phyloP scores from a whole-genome alignment of 2,797 vertebrate genomes.

The Threskiornis aethiopicus region DNA sequence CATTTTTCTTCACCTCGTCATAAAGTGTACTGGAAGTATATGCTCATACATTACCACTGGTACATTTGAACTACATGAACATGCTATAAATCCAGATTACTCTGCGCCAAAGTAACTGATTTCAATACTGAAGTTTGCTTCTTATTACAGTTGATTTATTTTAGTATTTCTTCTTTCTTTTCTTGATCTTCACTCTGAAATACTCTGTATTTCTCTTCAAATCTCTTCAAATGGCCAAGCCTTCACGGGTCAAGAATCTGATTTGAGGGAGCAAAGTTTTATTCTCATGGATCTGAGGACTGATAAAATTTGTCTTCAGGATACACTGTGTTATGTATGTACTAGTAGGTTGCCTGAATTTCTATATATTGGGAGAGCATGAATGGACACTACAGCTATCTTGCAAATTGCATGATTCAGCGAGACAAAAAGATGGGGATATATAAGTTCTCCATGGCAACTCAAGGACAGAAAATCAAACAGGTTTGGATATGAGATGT shows the following conservation, averaged over 20 bases:
- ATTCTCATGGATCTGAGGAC: not conserved
- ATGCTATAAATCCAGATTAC: not conserved
- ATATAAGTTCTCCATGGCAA: not conserved
- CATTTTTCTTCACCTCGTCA: not conserved
- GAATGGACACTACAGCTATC: accelerated
- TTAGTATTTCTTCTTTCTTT: not conserved
- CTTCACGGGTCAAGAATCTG: not conserved
- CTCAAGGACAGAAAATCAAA: not conserved
- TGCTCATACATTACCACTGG: not conserved
- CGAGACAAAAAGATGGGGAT: not conserved
- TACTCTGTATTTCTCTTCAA: not conserved
- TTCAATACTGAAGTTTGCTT: not conserved
- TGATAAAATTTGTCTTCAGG: not conserved
- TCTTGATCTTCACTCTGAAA: not conserved
- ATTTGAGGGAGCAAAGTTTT: not conserved
- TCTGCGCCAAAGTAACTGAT: not conserved
- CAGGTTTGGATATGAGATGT: not conserved
- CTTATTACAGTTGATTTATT: not conserved
- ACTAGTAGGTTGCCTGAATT: not conserved
- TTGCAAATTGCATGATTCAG: not conserved
- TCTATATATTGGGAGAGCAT: not conserved
- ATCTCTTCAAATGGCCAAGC: not conserved
- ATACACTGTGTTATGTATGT: not conserved
- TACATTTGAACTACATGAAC: not conserved
- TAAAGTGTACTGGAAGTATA: not conserved